Conservation (phyloP, 2,888 invertebrate species). For the Ophion obscuratus region DNA sequence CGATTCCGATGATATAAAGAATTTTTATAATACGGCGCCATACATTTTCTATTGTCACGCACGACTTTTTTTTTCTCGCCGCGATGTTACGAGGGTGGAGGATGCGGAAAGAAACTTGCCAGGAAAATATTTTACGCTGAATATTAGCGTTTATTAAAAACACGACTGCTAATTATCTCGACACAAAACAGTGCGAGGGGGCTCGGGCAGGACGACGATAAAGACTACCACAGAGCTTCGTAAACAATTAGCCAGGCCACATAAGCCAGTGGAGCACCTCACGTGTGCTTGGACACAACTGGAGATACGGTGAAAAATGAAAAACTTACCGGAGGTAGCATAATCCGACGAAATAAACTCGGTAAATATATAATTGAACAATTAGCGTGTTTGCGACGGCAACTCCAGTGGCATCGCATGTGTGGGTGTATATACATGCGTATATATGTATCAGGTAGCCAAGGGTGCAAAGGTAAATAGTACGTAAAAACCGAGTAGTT, state of each 20-base stretch:
- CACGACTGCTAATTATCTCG: constrained; percentile 64
- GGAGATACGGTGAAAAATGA: constrained; percentile 78
- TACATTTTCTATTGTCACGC: background rate
- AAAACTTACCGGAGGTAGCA: constrained; percentile 70
- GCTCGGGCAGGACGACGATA: constrained; percentile 23
- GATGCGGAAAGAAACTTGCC: background rate
- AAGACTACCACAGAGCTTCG: constrained; percentile 70
- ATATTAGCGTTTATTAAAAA: constrained; percentile 64
- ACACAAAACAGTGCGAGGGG: constrained; percentile 34
- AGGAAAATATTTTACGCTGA: constrained; percentile 37
- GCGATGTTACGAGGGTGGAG: background rate
- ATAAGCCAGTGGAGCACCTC: constrained; percentile 57
- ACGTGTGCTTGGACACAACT: constrained; percentile 44
- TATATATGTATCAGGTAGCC: background rate
- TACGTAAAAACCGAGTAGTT: constrained; percentile 29
- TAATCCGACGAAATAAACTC: constrained; percentile 76
- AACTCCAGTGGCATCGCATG: constrained; percentile 20
- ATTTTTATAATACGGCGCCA: background rate
- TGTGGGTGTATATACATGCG: background rate
- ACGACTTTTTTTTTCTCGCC: background rate
- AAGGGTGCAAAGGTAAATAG: constrained; percentile 25
- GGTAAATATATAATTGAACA: constrained; percentile 81
- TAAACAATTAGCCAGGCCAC: constrained; percentile 77
- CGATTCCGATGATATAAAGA: background rate
- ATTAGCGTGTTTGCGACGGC: constrained; percentile 70